Percentiles rank a stretch among this genome's conserved stretches.
Evolutionary conservation across 2,797 vertebrate genomes (phyloP).

Genomic region (Apodemus agrarius): DNA sequence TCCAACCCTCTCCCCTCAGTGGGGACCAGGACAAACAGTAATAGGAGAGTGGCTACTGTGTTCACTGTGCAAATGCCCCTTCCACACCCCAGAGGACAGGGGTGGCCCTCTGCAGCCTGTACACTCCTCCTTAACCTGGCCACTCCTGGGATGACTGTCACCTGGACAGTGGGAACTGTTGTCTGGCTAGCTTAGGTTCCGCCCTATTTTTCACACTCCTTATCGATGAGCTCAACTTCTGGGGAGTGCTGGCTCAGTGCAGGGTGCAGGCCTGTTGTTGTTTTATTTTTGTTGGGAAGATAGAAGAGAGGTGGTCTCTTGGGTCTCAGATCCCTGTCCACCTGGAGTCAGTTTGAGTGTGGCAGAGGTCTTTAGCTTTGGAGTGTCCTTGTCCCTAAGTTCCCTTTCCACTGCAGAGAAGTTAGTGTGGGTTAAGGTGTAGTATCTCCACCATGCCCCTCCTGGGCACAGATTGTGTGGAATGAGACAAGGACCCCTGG

Average conservation of each 20-base stretch:
- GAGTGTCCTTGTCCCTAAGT: not conserved
- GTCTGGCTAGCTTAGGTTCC: not conserved
- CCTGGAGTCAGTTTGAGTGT: not conserved
- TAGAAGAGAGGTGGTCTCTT: not conserved
- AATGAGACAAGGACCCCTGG: not conserved
- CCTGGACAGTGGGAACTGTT: not conserved
- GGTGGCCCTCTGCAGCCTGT: not conserved
- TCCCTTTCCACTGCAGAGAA: not conserved
- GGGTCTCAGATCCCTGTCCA: not conserved
- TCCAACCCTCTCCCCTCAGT: not conserved
- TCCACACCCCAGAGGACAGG: not conserved
- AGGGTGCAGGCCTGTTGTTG: not conserved
- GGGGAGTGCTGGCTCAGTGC: not conserved
- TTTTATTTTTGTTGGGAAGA: not conserved
- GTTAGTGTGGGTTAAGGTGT: not conserved
- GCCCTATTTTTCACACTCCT: not conserved
- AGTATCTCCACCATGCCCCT: not conserved
- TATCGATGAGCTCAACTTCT: not conserved
- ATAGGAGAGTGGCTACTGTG: not conserved
- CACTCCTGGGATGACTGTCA: not conserved
- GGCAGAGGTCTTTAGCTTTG: not conserved
- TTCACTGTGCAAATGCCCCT: not conserved
- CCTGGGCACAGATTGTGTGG: not conserved
- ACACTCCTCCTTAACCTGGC: not conserved
- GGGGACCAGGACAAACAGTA: not conserved